Evolutionary conservation across 2,888 invertebrate species (phyloP).

Genomic region (Pseudoips prasinana): DNA sequence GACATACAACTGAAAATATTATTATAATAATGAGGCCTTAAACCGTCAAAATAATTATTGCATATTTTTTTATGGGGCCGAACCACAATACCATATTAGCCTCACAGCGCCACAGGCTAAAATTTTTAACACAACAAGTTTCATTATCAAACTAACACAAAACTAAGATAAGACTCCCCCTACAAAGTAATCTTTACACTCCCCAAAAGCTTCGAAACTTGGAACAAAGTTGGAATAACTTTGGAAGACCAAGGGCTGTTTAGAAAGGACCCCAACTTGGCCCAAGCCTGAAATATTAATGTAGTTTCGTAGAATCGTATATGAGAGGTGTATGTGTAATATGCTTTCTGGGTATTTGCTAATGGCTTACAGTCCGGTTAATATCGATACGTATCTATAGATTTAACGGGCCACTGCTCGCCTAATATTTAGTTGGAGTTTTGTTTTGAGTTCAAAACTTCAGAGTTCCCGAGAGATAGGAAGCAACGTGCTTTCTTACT

Average conservation of each 20-base stretch:
- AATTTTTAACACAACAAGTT: conserved; percentile 35
- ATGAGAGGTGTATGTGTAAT: conserved; percentile 56
- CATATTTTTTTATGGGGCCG: too few relatives aligned
- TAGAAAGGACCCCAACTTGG: conserved; percentile 77
- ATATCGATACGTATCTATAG: conserved; percentile 29
- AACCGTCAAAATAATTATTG: too few relatives aligned
- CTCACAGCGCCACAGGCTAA: conserved; percentile 6
- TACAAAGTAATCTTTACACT: conserved; percentile 73
- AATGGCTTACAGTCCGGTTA: conserved; percentile 40
- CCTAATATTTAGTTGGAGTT: conserved; percentile 14
- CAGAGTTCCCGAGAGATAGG: too few relatives aligned
- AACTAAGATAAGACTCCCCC: conserved; percentile 68
- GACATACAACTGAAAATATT: too few relatives aligned
- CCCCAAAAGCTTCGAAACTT: conserved; percentile 62
- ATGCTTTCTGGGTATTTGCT: conserved; percentile 58
- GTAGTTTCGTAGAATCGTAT: conserved; percentile 78
- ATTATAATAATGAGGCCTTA: too few relatives aligned
- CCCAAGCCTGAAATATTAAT: conserved; percentile 77
- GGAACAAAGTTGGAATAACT: conserved; percentile 78
- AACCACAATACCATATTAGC: too few relatives aligned
- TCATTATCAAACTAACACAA: conserved; percentile 62
- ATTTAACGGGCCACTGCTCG: conserved; percentile 7
- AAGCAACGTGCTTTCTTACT: too few relatives aligned
- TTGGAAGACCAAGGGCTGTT: conserved; percentile 81
- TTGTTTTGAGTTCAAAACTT: neutral